These are phyloP conservation scores for Macrotrachela quadricornifera DNA, from an alignment of 1,140 invertebrate species.

Conservation along the genomic window DNA sequence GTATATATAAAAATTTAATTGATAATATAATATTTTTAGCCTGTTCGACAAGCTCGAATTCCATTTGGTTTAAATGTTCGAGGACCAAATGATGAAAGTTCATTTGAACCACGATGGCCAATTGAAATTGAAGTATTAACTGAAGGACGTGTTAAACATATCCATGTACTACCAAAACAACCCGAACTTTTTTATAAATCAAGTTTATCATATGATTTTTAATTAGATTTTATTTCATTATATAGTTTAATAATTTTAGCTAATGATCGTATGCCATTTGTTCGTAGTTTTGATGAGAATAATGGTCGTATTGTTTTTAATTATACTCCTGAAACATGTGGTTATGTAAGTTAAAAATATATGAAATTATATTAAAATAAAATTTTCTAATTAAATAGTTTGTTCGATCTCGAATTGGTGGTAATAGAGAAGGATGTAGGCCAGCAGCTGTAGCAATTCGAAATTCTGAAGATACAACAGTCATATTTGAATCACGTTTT, in stretches of 20 bases:
- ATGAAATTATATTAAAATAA: no score
- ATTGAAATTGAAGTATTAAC: conserved; percentile 57
- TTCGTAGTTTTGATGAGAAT: conserved; percentile 39
- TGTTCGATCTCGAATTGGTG: conserved; percentile 54
- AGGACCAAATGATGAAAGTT: conserved; percentile 8
- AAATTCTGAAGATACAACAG: neutral
- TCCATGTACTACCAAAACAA: conserved; percentile 43
- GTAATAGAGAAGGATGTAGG: conserved; percentile 25
- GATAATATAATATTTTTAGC: no score
- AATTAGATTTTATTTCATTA: no score
- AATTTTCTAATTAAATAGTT: conserved; percentile 38
- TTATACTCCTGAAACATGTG: conserved; percentile 60
- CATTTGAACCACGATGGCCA: conserved; percentile 46
- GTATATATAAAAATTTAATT: no score
- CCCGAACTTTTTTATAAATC: conserved; percentile 55
- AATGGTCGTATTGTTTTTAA: conserved; percentile 59
- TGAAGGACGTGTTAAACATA: conserved; percentile 47
- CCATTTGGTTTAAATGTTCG: no score
- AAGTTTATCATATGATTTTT: conserved; percentile 11
- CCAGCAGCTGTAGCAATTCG: no score
- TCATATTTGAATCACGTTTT: conserved; percentile 29
- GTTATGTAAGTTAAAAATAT: conserved; percentile 47
- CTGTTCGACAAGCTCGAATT: no score
- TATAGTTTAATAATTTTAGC: no score
- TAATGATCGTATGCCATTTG: no score